A percentile compares a stretch with the other conserved stretches of the same genome.
Evolutionary conservation across 2,113 vertebrate genomes (phyloP).

Genomic region (Hemiscyllium ocellatum): DNA sequence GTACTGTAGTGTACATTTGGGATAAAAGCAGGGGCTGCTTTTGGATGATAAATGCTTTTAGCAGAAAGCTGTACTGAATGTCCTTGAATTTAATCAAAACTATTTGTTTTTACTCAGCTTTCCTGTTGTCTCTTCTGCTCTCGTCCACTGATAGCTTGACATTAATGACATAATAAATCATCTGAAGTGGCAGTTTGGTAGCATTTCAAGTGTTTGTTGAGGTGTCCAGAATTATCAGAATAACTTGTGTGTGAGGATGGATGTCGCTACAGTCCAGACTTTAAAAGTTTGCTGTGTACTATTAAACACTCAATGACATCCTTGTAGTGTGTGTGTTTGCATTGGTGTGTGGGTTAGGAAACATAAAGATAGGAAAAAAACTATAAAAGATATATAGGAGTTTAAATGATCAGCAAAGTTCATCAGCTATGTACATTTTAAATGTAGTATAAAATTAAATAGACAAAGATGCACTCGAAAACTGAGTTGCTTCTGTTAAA

Average conservation of each 20-base stretch:
- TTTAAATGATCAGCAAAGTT: neutral
- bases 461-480: neutral
- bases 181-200: constrained; percentile 81
- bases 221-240: constrained; percentile 62
- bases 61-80: constrained; percentile 87
- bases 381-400: neutral
- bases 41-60: constrained; percentile 96
- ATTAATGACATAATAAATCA: constrained; percentile 98
- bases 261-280: constrained; percentile 26
- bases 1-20: constrained; percentile 57
- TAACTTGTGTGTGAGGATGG: constrained; percentile 60
- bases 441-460: neutral
- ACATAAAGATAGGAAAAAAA: neutral
- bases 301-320: constrained; percentile 35
- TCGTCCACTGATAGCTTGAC: constrained; percentile 99
- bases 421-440: neutral
- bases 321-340: neutral
- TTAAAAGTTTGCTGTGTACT: constrained; percentile 35
- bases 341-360: neutral
- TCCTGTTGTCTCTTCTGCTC: constrained; percentile 92
- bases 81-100: constrained; percentile 99
- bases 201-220: constrained; percentile 76
- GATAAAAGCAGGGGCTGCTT: constrained; percentile 77
- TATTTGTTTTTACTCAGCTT: constrained; percentile 95
- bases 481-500: constrained; percentile 3